Percentiles rank a stretch among this genome's conserved stretches.
Evolutionary conservation across 2,888 invertebrate genomes (phyloP).

Genomic region (Leistus spinibarbis): DNA sequence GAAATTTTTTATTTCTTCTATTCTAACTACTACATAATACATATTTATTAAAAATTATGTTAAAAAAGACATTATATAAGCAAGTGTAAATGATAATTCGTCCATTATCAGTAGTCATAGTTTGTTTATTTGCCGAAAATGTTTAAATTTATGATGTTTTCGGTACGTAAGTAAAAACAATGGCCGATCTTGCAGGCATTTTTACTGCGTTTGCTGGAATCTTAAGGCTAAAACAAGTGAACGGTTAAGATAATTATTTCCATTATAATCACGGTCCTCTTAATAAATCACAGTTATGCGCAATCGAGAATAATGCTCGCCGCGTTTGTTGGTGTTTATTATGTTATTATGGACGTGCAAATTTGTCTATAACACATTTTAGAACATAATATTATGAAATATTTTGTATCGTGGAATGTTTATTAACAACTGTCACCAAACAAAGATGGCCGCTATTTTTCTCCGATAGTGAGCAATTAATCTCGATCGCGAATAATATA

Average conservation of each 20-base stretch:
- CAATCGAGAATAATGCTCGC: not conserved
- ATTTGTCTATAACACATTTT: too few species aligned
- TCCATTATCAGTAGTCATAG: not conserved
- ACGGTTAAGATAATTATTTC: constrained; percentile 1
- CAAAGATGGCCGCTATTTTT: too few species aligned
- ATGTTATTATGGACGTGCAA: too few species aligned
- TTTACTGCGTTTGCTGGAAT: constrained; percentile 62
- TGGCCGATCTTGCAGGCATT: constrained; percentile 67
- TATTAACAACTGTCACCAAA: too few species aligned
- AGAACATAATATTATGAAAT: too few species aligned
- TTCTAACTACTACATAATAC: not conserved
- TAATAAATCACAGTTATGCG: too few species aligned
- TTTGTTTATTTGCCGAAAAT: not conserved
- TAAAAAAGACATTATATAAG: not conserved
- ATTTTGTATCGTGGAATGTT: not conserved
- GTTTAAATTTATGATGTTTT: constrained; percentile 43
- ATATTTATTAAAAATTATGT: not conserved
- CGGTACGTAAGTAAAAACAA: constrained; percentile 75
- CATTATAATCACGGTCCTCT: too few species aligned
- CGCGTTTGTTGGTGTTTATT: too few species aligned
- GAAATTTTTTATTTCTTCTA: not conserved
- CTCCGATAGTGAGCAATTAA: too few species aligned
- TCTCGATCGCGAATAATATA: too few species aligned
- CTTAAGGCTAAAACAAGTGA: constrained; percentile 62
- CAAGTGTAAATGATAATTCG: not conserved